A percentile compares a stretch with the other conserved stretches of the same genome.
Conservation (phyloP, 2,797 vertebrate genomes). For the Paguma larvata region DNA sequence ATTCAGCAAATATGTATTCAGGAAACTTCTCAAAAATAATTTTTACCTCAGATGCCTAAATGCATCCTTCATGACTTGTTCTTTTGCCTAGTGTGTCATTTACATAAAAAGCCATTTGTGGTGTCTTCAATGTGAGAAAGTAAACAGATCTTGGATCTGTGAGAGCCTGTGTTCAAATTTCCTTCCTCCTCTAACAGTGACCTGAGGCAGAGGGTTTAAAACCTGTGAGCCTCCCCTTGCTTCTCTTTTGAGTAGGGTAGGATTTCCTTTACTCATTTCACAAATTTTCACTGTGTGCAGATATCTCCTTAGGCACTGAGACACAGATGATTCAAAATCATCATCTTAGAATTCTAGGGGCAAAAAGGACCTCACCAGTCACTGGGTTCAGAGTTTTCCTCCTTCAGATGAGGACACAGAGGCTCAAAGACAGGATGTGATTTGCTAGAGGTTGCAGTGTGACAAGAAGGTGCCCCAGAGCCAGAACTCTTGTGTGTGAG, state of each 20-base stretch:
- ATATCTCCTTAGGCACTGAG: background rate
- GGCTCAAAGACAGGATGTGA: background rate
- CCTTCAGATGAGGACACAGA: background rate
- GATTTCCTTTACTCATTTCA: background rate
- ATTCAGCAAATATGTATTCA: constrained; percentile 67
- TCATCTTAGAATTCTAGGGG: background rate
- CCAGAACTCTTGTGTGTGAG: background rate
- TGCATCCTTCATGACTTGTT: background rate
- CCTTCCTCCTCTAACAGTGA: background rate
- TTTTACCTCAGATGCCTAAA: background rate
- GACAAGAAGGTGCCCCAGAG: background rate
- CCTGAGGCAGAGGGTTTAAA: background rate
- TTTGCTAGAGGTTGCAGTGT: background rate
- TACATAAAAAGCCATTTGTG: background rate
- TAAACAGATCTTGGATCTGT: background rate
- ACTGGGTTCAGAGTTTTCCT: background rate
- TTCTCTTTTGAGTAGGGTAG: background rate
- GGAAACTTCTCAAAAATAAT: constrained; percentile 44
- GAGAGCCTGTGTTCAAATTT: background rate
- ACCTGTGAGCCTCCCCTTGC: background rate
- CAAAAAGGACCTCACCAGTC: background rate
- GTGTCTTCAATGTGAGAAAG: background rate
- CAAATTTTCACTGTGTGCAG: background rate
- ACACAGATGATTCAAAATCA: background rate
- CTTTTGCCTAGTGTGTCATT: background rate